phyloP scores from a whole-genome alignment of 2,888 invertebrate genomes.

The Melinopterus prodromus region DNA sequence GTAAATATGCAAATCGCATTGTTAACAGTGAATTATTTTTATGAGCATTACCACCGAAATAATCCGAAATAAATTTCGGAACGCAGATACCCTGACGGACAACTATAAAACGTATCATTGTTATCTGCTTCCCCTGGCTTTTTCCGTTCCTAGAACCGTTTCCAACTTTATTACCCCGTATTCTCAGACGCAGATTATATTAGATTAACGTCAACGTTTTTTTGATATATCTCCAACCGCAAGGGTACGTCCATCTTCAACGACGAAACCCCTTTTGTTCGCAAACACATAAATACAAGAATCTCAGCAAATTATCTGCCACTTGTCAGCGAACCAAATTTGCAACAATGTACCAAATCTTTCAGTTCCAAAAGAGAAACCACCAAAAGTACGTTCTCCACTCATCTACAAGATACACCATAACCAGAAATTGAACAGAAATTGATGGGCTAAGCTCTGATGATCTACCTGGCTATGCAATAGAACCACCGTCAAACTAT shows the following conservation, averaged over 20 bases:
- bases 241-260: constrained; percentile 7
- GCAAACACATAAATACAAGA: constrained; percentile 14
- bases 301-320: constrained; percentile 4
- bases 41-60: constrained; percentile 35
- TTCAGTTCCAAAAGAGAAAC: too few relatives aligned
- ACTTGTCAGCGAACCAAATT: not conserved
- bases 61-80: constrained; percentile 27
- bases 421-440: too few relatives aligned
- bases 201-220: constrained; percentile 22
- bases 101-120: constrained; percentile 18
- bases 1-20: constrained; percentile 51
- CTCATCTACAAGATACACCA: too few relatives aligned
- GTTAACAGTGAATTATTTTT: constrained; percentile 51
- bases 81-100: constrained; percentile 25
- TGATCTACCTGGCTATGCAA: too few relatives aligned
- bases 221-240: constrained; percentile 24
- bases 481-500: too few relatives aligned
- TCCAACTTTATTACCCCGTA: constrained; percentile 21
- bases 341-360: not conserved
- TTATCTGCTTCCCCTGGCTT: constrained; percentile 6
- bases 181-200: constrained; percentile 20
- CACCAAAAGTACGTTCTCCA: too few relatives aligned
- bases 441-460: too few relatives aligned
- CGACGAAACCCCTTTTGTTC: constrained; percentile 16
- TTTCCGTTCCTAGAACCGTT: constrained; percentile 16